Conservation (phyloP, 2,888 invertebrate genomes). For the Microdon myrmicae region DNA sequence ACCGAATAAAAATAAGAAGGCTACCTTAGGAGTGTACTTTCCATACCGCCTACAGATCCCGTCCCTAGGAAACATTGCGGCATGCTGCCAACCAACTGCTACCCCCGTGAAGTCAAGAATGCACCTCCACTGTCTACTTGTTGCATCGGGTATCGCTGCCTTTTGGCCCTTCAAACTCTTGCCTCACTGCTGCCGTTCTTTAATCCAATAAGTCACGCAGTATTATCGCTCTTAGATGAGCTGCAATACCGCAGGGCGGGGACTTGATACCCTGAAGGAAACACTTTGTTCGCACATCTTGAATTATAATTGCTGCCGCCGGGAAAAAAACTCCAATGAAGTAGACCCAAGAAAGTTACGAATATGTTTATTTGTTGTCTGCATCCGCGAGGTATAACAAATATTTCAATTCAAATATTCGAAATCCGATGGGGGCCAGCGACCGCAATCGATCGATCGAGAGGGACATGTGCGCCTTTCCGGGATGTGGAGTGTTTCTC, state of each 20-base stretch:
- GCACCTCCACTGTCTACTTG: conserved; percentile 16
- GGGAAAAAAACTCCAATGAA: background rate
- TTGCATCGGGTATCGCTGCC: conserved; percentile 12
- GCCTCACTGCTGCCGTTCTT: background rate
- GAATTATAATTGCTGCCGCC: background rate
- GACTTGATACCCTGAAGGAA: no score
- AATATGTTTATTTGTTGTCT: conserved; percentile 17
- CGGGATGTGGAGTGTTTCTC: conserved; percentile 1
- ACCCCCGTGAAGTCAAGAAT: conserved; percentile 1
- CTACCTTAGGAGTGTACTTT: background rate
- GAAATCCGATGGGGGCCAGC: background rate
- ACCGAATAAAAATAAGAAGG: background rate
- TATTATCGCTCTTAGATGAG: conserved; percentile 18
- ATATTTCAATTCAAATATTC: conserved; percentile 2
- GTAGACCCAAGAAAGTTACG: no score
- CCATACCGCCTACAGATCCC: no score
- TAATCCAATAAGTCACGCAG: conserved; percentile 45
- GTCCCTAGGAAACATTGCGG: no score
- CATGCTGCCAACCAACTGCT: conserved; percentile 13
- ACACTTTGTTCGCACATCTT: background rate
- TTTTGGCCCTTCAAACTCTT: conserved; percentile 10
- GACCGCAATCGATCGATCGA: no score
- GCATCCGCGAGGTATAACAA: background rate
- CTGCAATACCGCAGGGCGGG: background rate
- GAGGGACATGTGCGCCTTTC: no score